Base-by-base conservation (phyloP, 2,888 invertebrate genomes). In the Corythucha ciliata region DNA sequence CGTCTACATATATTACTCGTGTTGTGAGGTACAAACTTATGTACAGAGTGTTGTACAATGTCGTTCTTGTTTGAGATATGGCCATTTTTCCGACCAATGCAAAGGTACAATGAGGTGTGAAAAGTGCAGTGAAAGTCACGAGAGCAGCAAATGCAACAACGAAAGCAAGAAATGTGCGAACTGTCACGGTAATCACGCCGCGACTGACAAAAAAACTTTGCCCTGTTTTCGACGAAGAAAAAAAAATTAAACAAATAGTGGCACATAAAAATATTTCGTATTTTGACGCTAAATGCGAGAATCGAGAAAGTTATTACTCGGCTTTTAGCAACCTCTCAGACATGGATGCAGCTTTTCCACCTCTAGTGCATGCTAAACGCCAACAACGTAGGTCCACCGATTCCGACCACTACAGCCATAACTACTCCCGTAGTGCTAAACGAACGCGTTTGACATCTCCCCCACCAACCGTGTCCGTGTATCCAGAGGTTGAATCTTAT, bases 371-470 rank as follows among this genome's bases (percentile, higher is more conserved):
- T 8, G 10, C 22, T n/a, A n/a, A n/a, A n/a, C 8, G 51, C 14
- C 26, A 46, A 2, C 49, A 54, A 2, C 51, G 56, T 26, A 52
- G 45, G n/a, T n/a, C n/a, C n/a, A n/a, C n/a, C n/a, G n/a, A n/a
- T n/a, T n/a, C n/a, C n/a, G n/a, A n/a, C n/a, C n/a, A n/a, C n/a
- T n/a, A n/a, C n/a, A n/a, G n/a, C n/a, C n/a, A n/a, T n/a, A n/a
- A n/a, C n/a, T n/a, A n/a, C n/a, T n/a, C n/a, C n/a, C n/a, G 8
- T 25, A 42, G 16, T 50, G 52, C 14, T 56, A 47, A 33, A 56
- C 53, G 21, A 39, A 49, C 33, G 53, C 49, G 22, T 51, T 49
- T 32, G 46, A 47, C 46, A 48, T 32, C 5, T 56, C 56, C 25
- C 49, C 52, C 39, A 47, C 46, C 5, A 48, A 39, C 46, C n/a